These are phyloP conservation scores for Urocyon cinereoargenteus DNA, from an alignment of 2,797 vertebrate genomes.

Conservation along the genomic window DNA sequence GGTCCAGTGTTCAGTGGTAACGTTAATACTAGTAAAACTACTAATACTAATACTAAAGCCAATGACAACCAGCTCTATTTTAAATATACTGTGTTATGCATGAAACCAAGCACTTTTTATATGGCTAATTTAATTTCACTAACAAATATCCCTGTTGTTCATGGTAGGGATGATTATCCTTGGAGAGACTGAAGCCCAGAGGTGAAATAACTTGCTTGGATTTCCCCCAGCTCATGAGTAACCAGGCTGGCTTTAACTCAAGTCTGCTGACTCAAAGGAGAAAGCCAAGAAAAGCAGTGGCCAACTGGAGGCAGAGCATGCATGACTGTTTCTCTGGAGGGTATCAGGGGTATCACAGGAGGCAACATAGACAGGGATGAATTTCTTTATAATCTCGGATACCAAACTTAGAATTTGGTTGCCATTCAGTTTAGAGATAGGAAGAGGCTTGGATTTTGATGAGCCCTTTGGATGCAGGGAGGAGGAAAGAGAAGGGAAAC, in stretches of 20 bases:
- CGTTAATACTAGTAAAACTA: not conserved
- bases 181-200: not conserved
- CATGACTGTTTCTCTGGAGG: not conserved
- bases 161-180: not conserved
- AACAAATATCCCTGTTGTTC: not conserved
- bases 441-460: not conserved
- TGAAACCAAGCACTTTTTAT: not conserved
- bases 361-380: not conserved
- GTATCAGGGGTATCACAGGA: not conserved
- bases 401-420: not conserved
- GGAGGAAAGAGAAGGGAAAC: not conserved
- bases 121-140: not conserved
- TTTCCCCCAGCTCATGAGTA: not conserved
- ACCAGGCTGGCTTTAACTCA: not conserved
- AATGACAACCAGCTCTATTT: not conserved
- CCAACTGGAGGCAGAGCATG: not conserved
- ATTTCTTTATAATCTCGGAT: not conserved
- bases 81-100: not conserved
- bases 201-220: not conserved
- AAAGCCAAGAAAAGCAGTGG: not conserved
- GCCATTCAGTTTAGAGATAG: not conserved
- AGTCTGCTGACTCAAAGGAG: not conserved
- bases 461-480: not conserved
- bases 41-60: not conserved
- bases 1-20: not conserved